Evolutionary conservation across 2,797 vertebrate species (phyloP), one percentile per base, ranked within the genome.

Genomic region (Apogon hyalosoma): DNA sequence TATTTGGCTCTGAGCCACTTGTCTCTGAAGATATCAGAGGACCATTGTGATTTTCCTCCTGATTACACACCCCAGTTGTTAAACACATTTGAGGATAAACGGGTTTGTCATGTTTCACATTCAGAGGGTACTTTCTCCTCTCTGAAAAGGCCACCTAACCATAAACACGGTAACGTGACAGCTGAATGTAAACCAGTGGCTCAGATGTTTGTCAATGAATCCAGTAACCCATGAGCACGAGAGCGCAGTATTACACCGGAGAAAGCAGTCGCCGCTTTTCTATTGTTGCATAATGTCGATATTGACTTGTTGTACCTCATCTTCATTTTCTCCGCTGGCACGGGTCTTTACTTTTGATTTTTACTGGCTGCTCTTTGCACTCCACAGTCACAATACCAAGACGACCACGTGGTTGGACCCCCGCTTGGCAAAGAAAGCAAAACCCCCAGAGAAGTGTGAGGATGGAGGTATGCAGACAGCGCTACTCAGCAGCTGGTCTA

Each of bases 341-440:
- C 56, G 13, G n/a, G 43, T 46, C 14, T 51, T 43, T 54, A 11
- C 55, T 66, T 53, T 57, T 43, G 16, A 81, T 68, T 28, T 71
- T 77, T 64, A 55, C 56, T 58, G 40, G 28, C 50, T 76, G 52
- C 50, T 75, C 0, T 66, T 14, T 93, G 79, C 92, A 43, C 79
- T 90, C 75, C 55, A 2, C 87, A 99, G 98, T 86, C 98, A 99
- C 77, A 98, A 99, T 82, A 97, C 96, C 66, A 99, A 99, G 94
- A 98, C 96, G 7, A 99, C 98, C 40, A 99, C 98, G 0, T 99
- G 98, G 98, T 87, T 99, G 84, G 98, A 99, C 88, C 98, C 98
- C 11, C 95, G 98, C 50, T 92, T 98, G 82, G 97, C 97, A 36
- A 98, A 97, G 92, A 99, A 98, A 93, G 96, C 97, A 33, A 99